Conservation (phyloP, 1,140 invertebrate species). For the Mylabris phalerata region DNA sequence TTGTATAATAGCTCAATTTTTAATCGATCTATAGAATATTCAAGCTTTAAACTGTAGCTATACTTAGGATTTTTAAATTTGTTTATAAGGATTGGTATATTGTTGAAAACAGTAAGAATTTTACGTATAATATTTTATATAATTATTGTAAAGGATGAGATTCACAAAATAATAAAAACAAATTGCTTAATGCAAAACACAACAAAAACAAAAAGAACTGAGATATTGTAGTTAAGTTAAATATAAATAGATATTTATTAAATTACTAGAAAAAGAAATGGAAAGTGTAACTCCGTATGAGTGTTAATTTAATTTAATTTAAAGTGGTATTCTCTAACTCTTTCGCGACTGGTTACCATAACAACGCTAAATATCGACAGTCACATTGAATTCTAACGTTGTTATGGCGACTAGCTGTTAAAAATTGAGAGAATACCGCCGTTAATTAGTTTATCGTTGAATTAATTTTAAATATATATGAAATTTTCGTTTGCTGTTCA, state of each 20-base stretch:
- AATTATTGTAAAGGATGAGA: constrained; percentile 20
- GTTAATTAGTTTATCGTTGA: no score
- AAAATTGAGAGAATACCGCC: no score
- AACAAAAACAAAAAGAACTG: constrained; percentile 25
- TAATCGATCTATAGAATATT: constrained; percentile 38
- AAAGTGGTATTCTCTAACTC: no score
- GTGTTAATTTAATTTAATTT: constrained; percentile 6
- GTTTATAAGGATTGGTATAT: constrained; percentile 32
- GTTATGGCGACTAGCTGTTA: no score
- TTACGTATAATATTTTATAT: constrained; percentile 31
- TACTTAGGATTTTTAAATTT: constrained; percentile 36
- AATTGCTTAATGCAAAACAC: constrained; percentile 3
- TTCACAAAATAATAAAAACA: constrained; percentile 1
- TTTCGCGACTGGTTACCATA: no score
- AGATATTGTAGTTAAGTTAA: constrained; percentile 28
- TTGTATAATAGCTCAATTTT: constrained; percentile 44
- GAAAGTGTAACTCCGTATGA: constrained; percentile 30
- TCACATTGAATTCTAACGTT: no score
- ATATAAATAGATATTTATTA: no score
- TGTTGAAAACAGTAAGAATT: constrained; percentile 31
- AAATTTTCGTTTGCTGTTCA: constrained; percentile 9
- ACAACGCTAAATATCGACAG: no score
- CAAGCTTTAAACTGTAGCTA: constrained; percentile 38
- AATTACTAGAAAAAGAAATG: constrained; percentile 3
- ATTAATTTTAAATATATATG: no score